These are phyloP conservation scores for Gyrodactylus bullatarudis DNA, from an alignment of 1,140 invertebrate genomes.

Conservation along the genomic window DNA sequence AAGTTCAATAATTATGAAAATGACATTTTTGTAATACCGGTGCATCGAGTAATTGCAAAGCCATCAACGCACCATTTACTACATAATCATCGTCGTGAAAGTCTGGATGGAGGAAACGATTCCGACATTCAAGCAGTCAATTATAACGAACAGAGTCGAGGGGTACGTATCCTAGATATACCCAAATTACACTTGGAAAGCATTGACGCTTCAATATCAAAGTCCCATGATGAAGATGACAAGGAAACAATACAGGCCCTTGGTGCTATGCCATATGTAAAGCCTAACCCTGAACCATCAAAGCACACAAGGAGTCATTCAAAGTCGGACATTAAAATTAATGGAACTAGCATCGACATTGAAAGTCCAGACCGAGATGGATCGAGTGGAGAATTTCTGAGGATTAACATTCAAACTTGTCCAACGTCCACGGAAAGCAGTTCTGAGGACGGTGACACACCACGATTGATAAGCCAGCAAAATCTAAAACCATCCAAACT, in stretches of 20 bases:
- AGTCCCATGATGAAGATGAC: not conserved
- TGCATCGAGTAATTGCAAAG: not conserved
- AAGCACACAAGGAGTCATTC: not conserved
- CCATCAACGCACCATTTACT: no score
- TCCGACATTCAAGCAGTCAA: no score
- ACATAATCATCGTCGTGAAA: no score
- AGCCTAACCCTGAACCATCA: not conserved
- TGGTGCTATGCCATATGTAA: not conserved
- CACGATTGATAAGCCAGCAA: not conserved
- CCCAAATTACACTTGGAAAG: not conserved
- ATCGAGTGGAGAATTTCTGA: no score
- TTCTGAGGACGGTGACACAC: not conserved
- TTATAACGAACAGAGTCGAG: no score
- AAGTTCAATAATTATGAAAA: not conserved
- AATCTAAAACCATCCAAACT: not conserved
- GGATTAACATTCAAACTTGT: not conserved
- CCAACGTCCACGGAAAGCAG: not conserved
- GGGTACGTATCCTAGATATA: not conserved
- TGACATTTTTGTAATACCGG: not conserved
- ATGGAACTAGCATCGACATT: no score
- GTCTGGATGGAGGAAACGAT: no score
- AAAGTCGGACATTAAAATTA: no score
- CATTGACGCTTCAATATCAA: not conserved
- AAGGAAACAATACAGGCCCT: not conserved
- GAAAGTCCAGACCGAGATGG: no score